Evolutionary conservation across 2,888 invertebrate species (phyloP).

Genomic region (Calephelis perditalis): DNA sequence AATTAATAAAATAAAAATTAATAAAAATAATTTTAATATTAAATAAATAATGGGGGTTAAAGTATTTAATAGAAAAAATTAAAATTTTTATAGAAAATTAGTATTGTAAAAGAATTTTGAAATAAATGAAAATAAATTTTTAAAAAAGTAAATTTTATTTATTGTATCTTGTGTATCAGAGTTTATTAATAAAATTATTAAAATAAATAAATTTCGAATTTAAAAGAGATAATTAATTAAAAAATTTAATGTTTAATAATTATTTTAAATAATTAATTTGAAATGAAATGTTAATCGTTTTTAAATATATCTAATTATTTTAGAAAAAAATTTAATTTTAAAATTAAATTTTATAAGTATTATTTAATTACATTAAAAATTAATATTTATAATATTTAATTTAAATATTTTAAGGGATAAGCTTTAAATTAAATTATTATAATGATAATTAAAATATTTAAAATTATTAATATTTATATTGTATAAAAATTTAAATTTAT

Average conservation of each 20-base stretch:
- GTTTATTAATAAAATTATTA: slow-evolving; percentile 74
- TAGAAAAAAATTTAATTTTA: slow-evolving; percentile 75
- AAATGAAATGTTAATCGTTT: slow-evolving; percentile 82
- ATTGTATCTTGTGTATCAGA: slow-evolving; percentile 86
- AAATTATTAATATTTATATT: slow-evolving; percentile 78
- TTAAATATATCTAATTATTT: slow-evolving; percentile 83
- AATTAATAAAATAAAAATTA: too few relatives aligned
- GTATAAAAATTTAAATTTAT: slow-evolving; percentile 73
- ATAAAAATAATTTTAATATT: slow-evolving; percentile 69
- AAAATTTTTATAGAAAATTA: slow-evolving; percentile 72
- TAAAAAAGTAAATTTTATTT: slow-evolving; percentile 76
- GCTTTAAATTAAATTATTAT: too few relatives aligned
- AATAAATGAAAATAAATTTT: slow-evolving; percentile 67
- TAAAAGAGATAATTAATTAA: slow-evolving; percentile 79
- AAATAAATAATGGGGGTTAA: slow-evolving; percentile 52
- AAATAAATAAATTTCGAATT: slow-evolving; percentile 76
- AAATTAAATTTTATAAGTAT: slow-evolving; percentile 64
- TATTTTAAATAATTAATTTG: slow-evolving; percentile 80
- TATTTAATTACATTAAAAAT: slow-evolving; percentile 53
- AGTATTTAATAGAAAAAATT: slow-evolving; percentile 75
- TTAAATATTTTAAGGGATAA: slow-evolving; percentile 44
- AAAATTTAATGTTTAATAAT: slow-evolving; percentile 78
- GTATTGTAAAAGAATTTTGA: slow-evolving; percentile 78
- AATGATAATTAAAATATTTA: slow-evolving; percentile 49
- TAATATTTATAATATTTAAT: too few relatives aligned